Conservation (phyloP, 2,797 vertebrate species). For the Syncerus caffer region DNA sequence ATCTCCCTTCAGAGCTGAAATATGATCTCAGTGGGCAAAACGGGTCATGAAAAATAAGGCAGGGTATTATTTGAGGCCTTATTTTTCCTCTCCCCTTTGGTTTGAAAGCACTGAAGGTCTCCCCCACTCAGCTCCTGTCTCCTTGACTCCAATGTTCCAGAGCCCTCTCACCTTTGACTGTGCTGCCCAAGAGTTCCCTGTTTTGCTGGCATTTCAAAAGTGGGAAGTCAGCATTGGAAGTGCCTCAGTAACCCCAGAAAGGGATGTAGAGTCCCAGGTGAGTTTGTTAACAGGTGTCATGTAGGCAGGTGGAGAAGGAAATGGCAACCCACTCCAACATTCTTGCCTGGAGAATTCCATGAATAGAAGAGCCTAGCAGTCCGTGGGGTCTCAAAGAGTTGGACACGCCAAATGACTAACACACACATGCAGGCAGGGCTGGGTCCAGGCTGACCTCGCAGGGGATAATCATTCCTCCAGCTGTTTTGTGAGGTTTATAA, state of each 20-base stretch:
- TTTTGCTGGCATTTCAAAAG: not conserved
- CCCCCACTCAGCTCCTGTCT: not conserved
- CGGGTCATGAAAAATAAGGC: not conserved
- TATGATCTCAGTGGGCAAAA: not conserved
- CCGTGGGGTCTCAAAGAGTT: not conserved
- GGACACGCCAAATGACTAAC: not conserved
- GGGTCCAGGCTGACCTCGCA: not conserved
- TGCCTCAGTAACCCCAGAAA: not conserved
- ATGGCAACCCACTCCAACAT: not conserved
- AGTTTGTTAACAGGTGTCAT: not conserved
- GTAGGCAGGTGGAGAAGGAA: not conserved
- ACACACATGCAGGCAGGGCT: not conserved
- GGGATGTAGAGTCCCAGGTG: not conserved
- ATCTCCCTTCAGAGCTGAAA: slow-evolving; percentile 18
- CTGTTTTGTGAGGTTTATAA: not conserved
- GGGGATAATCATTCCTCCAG: not conserved
- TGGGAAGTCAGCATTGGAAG: not conserved
- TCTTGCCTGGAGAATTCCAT: not conserved
- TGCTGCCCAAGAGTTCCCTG: not conserved
- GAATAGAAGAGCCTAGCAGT: not conserved
- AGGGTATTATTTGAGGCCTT: not conserved
- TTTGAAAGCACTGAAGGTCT: not conserved
- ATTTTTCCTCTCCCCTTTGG: not conserved
- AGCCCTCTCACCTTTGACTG: not conserved
- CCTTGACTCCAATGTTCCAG: not conserved